These are phyloP conservation scores for Candoia aspera DNA, from an alignment of 2,113 vertebrate genomes.

Conservation along the genomic window DNA sequence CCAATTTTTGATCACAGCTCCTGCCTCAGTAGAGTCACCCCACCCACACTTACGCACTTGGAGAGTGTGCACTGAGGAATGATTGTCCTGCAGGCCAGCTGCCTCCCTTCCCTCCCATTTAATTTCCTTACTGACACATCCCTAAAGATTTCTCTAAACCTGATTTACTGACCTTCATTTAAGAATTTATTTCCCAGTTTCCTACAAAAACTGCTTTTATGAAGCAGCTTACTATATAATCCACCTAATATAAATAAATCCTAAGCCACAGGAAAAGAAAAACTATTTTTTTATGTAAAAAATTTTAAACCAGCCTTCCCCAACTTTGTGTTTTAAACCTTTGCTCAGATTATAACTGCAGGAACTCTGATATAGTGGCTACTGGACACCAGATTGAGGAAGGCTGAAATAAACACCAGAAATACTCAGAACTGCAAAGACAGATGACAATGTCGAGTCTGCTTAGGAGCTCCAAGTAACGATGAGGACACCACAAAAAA, in stretches of 20 bases:
- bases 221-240: background rate
- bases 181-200: constrained; percentile 5
- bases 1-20: background rate
- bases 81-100: background rate
- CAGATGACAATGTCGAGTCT: background rate
- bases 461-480: background rate
- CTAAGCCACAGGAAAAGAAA: background rate
- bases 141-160: background rate
- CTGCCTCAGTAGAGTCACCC: background rate
- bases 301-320: background rate
- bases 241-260: background rate
- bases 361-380: background rate
- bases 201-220: background rate
- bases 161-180: constrained; percentile 9
- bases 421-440: background rate
- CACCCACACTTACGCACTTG: background rate
- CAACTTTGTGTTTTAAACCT: background rate
- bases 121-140: background rate
- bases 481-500: background rate
- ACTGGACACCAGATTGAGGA: background rate
- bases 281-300: background rate
- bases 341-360: background rate
- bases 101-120: background rate
- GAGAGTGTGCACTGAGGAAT: background rate
- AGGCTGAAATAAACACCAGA: background rate